phyloP scores from a whole-genome alignment of 2,797 vertebrate species.

The Acomys russatus region DNA sequence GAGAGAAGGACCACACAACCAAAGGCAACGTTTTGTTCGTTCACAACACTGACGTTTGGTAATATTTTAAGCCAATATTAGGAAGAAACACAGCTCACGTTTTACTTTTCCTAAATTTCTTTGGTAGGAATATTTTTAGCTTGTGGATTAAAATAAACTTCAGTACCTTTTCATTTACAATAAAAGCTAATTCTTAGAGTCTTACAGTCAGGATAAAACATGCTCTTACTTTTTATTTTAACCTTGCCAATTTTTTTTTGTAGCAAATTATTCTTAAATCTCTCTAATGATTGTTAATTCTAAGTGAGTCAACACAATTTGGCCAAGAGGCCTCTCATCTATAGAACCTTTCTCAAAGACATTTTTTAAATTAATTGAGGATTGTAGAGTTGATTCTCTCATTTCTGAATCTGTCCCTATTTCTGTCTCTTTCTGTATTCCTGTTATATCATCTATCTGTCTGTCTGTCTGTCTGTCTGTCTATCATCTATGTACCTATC shows the following conservation, averaged over 20 bases:
- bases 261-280: neutral
- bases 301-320: neutral
- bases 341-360: neutral
- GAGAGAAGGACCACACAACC: neutral
- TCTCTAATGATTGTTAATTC: neutral
- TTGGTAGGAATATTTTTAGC: neutral
- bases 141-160: neutral
- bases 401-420: neutral
- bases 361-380: neutral
- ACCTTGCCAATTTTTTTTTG: neutral
- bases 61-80: neutral
- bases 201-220: neutral
- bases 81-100: neutral
- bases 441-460: neutral
- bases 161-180: neutral
- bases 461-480: neutral
- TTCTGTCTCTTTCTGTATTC: neutral
- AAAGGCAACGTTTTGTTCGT: neutral
- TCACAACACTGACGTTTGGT: neutral
- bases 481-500: no score
- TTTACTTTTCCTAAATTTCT: neutral
- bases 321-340: neutral
- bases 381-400: neutral
- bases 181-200: neutral
- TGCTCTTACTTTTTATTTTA: neutral